Evolutionary conservation across 2,888 invertebrate genomes (phyloP).

Genomic region (Caenorhabditis plicata): DNA sequence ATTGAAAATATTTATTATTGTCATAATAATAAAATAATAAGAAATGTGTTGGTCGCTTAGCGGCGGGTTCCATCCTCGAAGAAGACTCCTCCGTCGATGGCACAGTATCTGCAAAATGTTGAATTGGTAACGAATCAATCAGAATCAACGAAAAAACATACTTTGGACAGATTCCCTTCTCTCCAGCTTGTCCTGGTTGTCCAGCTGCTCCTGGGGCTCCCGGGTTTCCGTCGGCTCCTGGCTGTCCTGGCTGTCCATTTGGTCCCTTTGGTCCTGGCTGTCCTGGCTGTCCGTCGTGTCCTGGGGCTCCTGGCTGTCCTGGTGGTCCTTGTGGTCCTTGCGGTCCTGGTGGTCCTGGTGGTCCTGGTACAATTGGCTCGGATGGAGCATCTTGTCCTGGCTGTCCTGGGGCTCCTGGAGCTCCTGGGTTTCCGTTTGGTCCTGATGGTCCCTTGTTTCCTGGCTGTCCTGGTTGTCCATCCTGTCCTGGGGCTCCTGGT

Average conservation of each 20-base stretch:
- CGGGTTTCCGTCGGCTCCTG: constrained; percentile 39
- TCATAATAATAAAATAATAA: too few species aligned
- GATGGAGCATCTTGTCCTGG: constrained; percentile 35
- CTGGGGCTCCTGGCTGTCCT: constrained; percentile 35
- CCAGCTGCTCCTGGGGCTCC: constrained; percentile 46
- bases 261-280: constrained; percentile 46
- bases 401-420: constrained; percentile 45
- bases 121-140: not conserved
- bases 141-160: constrained; percentile 6
- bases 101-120: not conserved
- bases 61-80: constrained; percentile 8
- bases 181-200: constrained; percentile 41
- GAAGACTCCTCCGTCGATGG: constrained; percentile 7
- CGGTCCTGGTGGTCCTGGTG: constrained; percentile 39
- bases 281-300: constrained; percentile 37
- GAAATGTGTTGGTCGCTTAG: too few species aligned
- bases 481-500: constrained; percentile 45
- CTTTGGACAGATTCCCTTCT: constrained; percentile 42
- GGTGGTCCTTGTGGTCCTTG: constrained; percentile 40
- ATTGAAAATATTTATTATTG: too few species aligned
- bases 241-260: constrained; percentile 39
- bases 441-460: constrained; percentile 51
- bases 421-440: constrained; percentile 50
- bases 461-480: constrained; percentile 36
- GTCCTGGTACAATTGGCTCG: constrained; percentile 39